Evolutionary conservation across 2,888 invertebrate species (phyloP), one percentile per base, ranked within the genome.

Genomic region (Escarpia spicata): DNA sequence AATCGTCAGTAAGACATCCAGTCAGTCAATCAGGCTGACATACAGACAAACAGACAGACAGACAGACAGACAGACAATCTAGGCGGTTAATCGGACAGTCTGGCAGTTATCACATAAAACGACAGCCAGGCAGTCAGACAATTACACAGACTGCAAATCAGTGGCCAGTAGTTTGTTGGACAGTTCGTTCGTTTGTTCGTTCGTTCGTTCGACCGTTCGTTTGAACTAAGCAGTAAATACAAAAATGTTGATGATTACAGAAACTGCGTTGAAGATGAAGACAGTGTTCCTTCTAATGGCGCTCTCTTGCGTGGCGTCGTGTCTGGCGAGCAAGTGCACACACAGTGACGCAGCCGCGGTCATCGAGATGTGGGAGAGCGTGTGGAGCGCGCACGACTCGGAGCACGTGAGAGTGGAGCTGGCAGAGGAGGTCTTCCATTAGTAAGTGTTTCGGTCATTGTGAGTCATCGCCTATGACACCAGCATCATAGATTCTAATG

Each of bases 361-460:
- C 26, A 93, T 45, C 31, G 15, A 89, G 45, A 37, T 90, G 43
- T 93, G 93, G 93, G 43, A 92, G 43, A 89, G 26, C 37, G 90
- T 93, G 58, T 93, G 93, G 93, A 91, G 93, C 8, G 93, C 92
- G 6, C 43, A 93, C 43, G 93, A 92, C 91, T 91, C 92, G 75
- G 93, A 91, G 12, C 75, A 75, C 15, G 44, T 92, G 52, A 92
- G 93, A 37, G 91, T 93, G 19, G 90, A 89, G 45, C 90, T 93
- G 26, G 93, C 90, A 26, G 26, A 91, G 90, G 93, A 92, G 37
- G 93, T 93, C 43, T 93, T 93, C 92, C 90, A 92, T 4, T 92
- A 93, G 93, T 93, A 92, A 93, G 92, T 93, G 37, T 12, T 19
- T 26, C 37, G 37, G 37, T 37, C 37, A 37, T 37, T 37, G 37